phyloP scores from a whole-genome alignment of 2,888 invertebrate species.

The Yponomeuta malinellus region DNA sequence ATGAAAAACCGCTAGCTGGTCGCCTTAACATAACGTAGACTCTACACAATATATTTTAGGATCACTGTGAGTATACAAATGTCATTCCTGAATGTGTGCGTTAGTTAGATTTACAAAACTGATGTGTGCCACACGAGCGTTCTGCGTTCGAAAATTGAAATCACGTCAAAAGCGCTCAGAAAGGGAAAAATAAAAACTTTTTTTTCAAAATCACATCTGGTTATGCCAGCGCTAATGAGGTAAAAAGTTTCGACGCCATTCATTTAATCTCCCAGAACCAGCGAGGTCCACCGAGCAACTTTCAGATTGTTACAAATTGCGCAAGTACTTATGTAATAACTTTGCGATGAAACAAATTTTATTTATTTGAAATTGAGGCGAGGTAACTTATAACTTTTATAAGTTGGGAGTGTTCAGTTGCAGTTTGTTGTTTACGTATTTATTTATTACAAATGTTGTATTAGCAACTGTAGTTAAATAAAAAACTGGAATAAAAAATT shows the following conservation, averaged over 20 bases:
- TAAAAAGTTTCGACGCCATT: slow-evolving; percentile 7
- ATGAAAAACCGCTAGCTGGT: too few species aligned
- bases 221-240: slow-evolving; percentile 10
- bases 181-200: background rate
- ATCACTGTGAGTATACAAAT: too few species aligned
- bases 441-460: too few species aligned
- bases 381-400: background rate
- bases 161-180: background rate
- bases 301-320: slow-evolving; percentile 4
- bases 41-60: too few species aligned
- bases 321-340: background rate
- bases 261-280: slow-evolving; percentile 2
- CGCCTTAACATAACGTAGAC: too few species aligned
- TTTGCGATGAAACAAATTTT: background rate
- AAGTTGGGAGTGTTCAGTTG: background rate
- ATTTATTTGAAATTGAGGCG: background rate
- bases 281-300: background rate
- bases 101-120: background rate
- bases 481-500: too few species aligned
- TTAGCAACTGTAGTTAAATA: too few species aligned
- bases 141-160: background rate
- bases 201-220: slow-evolving; percentile 3
- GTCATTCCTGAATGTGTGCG: background rate
- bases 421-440: background rate
- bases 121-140: background rate